Base-by-base conservation (phyloP, 2,888 invertebrate genomes). In the Crocallis elinguaria region DNA sequence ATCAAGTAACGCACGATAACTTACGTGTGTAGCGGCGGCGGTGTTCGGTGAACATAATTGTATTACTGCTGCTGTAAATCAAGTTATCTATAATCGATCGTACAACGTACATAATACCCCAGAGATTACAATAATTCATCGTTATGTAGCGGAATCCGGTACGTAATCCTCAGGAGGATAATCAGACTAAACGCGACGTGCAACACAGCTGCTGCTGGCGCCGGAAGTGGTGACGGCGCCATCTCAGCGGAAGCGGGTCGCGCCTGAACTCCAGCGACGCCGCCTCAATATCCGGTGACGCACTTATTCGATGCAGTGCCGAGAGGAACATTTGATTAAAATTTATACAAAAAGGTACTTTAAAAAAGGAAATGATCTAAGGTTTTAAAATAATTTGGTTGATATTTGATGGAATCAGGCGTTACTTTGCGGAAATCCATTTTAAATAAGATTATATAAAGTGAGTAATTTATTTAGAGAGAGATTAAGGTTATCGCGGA, bases 281-380 rank as follows among this genome's bases (percentile, higher is more conserved):
- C 49, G 38, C 37, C 33, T 30, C 46, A 39, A 46, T 51, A 37
- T 46, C 50, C 56, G 56, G 36, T 16, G 35, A 14, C 23, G 16
- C 8, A 19, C 12, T 33, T 4, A n/a, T n/a, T n/a, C 1, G 7
- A 1, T 17, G 11, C 19, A 35, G 11, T 35, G 35, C 35, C n/a
- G n/a, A 17, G 35, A 9, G 8, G 14, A 1, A 7, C 32, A 19
- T 19, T 19, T n/a, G n/a, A n/a, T n/a, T n/a, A n/a, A n/a, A n/a
- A n/a, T n/a, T n/a, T n/a, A n/a, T n/a, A n/a, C n/a, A n/a, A n/a
- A n/a, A n/a, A n/a, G 19, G 19, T 6, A 19, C 19, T 27, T 27
- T 27, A 11, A 0, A 27, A 27, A 27, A 11, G 11, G 3, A 9
- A 19, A 6, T 19, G 3, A 19, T 4, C 19, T 19, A 19, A 19